Conservation (phyloP, 2,888 invertebrate species). For the Tinea pellionella region DNA sequence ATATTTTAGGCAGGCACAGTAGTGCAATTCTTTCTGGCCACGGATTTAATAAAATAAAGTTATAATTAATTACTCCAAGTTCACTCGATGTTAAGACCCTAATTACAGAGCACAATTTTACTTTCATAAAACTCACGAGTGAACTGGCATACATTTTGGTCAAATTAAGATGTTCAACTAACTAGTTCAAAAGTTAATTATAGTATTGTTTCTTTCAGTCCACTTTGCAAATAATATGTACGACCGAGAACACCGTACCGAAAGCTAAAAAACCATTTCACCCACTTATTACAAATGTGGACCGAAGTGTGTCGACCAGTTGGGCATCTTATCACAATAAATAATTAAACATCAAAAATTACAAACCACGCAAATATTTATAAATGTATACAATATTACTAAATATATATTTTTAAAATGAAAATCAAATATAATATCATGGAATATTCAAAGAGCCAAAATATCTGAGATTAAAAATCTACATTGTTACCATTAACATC, state of each 20-base stretch:
- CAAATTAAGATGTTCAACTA: slow-evolving; percentile 65
- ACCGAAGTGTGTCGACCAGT: slow-evolving; percentile 30
- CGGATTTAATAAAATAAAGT: slow-evolving; percentile 61
- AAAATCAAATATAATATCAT: slow-evolving; percentile 68
- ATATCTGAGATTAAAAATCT: slow-evolving; percentile 64
- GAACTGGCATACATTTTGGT: slow-evolving; percentile 38
- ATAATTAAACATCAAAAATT: slow-evolving; percentile 57
- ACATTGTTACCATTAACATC: slow-evolving; percentile 69
- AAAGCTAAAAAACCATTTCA: slow-evolving; percentile 28
- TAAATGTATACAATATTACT: slow-evolving; percentile 62
- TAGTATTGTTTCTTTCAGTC: not conserved
- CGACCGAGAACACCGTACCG: not conserved
- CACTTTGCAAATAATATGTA: not conserved
- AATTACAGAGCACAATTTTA: not conserved
- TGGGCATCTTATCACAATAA: slow-evolving; percentile 60
- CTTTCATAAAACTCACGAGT: not conserved
- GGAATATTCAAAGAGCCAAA: slow-evolving; percentile 70
- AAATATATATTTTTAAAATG: slow-evolving; percentile 69
- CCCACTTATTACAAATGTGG: slow-evolving; percentile 26
- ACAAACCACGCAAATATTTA: slow-evolving; percentile 68
- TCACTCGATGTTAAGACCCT: not conserved
- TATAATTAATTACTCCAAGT: slow-evolving; percentile 24
- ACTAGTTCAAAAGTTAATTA: slow-evolving; percentile 39
- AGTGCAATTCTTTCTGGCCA: slow-evolving; percentile 65
- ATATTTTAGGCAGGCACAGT: slow-evolving; percentile 70